A percentile compares a stretch with the other conserved stretches of the same genome.
These are phyloP conservation scores for Octodon degus DNA, from an alignment of 2,113 vertebrate genomes.

Conservation along the genomic window DNA sequence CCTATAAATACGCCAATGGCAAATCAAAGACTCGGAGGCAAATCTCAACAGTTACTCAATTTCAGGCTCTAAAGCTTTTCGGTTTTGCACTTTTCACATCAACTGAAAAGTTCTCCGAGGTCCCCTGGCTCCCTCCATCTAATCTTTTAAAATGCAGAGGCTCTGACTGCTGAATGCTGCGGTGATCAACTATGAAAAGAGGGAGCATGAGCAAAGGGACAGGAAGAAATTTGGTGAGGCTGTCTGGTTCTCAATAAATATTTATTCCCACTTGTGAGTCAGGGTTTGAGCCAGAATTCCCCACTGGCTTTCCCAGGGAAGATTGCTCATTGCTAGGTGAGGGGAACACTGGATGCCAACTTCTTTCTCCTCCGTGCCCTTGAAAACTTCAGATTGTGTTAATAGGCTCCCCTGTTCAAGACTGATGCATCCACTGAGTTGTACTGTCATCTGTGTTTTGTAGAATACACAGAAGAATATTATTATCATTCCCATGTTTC, in stretches of 20 bases:
- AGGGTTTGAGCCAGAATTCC: slow-evolving; percentile 26
- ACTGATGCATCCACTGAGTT: neutral
- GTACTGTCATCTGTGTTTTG: neutral
- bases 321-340: neutral
- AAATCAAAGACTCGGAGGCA: slow-evolving; percentile 71
- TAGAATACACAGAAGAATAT: rapidly evolving
- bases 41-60: slow-evolving; percentile 73
- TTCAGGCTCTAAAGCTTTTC: slow-evolving; percentile 74
- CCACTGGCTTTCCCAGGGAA: neutral
- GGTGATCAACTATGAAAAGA: neutral
- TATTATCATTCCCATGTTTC: neutral
- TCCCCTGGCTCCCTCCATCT: neutral
- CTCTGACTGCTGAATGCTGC: neutral
- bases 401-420: neutral
- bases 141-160: neutral
- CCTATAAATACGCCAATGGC: slow-evolving; percentile 74
- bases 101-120: slow-evolving; percentile 48
- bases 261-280: slow-evolving; percentile 28
- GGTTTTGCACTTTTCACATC: slow-evolving; percentile 50
- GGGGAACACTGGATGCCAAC: neutral
- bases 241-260: slow-evolving; percentile 58
- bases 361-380: neutral
- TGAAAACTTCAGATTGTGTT: neutral
- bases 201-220: slow-evolving; percentile 21
- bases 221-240: slow-evolving; percentile 38